phyloP scores from a whole-genome alignment of 2,888 invertebrate genomes.

The Therioaphis trifolii region DNA sequence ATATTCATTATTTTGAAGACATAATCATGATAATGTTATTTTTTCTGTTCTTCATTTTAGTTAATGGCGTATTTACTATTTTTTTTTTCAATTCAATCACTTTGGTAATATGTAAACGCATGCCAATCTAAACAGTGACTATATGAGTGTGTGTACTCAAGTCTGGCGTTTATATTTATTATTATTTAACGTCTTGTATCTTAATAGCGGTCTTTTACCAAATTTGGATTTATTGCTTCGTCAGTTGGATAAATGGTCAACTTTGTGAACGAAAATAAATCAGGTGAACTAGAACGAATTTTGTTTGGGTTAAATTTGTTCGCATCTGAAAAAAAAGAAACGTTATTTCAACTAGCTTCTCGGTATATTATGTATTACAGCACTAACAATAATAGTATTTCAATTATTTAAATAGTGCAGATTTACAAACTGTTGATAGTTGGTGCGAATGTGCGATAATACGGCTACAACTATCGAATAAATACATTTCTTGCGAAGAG shows the following conservation, averaged over 20 bases:
- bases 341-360: neutral
- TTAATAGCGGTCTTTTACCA: neutral
- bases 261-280: neutral
- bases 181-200: no score
- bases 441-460: neutral
- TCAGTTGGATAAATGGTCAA: slow-evolving; percentile 15
- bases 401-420: slow-evolving; percentile 5
- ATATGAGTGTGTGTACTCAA: no score
- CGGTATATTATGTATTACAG: neutral
- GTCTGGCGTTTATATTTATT: no score
- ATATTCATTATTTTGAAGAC: no score
- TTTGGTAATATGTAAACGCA: no score
- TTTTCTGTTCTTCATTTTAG: no score
- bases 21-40: no score
- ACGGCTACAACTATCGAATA: neutral
- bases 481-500: neutral
- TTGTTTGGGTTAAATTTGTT: slow-evolving; percentile 2
- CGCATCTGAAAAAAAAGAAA: neutral
- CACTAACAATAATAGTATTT: neutral
- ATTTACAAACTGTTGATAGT: slow-evolving; percentile 8
- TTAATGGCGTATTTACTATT: no score
- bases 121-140: no score
- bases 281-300: slow-evolving; percentile 3
- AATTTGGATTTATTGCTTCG: neutral
- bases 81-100: no score